A percentile compares a stretch with the other conserved stretches of the same genome.
Conservation (phyloP, 2,113 vertebrate species). For the Galemys pyrenaicus region DNA sequence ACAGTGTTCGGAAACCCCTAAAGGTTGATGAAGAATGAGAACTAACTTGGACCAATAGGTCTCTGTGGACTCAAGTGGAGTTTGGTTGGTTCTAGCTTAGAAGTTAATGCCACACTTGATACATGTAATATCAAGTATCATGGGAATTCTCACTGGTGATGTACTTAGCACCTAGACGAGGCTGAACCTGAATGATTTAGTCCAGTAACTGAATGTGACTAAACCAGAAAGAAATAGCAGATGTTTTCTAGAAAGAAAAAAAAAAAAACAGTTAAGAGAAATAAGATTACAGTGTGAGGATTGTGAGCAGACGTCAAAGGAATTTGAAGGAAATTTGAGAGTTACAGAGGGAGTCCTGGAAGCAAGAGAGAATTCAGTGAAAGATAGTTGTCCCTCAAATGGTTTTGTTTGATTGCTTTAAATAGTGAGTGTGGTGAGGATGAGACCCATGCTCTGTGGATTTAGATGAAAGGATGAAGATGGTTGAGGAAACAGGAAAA, state of each 20-base stretch:
- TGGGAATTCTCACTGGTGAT: too few species aligned
- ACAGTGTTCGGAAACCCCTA: neutral
- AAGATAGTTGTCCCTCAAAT: neutral
- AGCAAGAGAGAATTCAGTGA: neutral
- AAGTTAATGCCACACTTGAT: neutral
- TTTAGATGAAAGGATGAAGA: neutral
- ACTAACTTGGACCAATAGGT: neutral
- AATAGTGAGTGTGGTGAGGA: neutral
- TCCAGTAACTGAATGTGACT: neutral
- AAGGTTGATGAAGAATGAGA: neutral
- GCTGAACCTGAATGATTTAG: neutral
- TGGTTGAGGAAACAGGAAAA: fast-evolving
- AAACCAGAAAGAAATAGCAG: neutral
- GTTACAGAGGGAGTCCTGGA: neutral
- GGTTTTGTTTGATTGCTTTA: neutral
- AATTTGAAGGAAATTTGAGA: neutral
- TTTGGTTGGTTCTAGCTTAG: neutral
- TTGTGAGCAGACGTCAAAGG: neutral
- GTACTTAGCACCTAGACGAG: neutral
- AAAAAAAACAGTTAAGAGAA: neutral
- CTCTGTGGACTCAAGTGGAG: neutral
- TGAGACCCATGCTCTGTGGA: fast-evolving
- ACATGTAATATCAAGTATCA: fast-evolving
- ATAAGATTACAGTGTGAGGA: neutral
- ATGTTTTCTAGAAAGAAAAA: neutral